A percentile compares a stretch with the other conserved stretches of the same genome.
Conservation (phyloP, 2,113 vertebrate genomes). For the Rhinopomastus cyanomelas region DNA sequence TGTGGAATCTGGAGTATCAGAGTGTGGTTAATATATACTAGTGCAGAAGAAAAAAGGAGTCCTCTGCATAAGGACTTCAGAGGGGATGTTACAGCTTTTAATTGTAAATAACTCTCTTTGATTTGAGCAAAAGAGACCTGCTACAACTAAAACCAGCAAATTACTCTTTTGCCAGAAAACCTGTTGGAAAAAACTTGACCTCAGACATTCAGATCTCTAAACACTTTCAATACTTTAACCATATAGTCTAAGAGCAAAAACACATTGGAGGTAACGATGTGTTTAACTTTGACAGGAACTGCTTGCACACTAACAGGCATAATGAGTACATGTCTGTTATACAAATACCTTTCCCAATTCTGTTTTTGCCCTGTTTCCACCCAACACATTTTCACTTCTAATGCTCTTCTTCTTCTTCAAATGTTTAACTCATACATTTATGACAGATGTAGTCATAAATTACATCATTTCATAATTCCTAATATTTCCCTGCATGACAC, state of each 20-base stretch:
- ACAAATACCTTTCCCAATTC: background rate
- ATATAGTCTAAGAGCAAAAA: background rate
- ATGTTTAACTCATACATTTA: background rate
- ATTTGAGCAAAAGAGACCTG: background rate
- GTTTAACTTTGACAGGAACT: background rate
- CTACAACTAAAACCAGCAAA: background rate
- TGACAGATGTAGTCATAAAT: no score
- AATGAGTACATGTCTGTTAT: background rate
- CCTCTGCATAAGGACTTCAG: background rate
- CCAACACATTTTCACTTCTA: accelerated
- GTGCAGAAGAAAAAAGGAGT: background rate
- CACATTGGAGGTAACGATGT: background rate
- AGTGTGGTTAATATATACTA: no score
- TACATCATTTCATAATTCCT: background rate
- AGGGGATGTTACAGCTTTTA: background rate
- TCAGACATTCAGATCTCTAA: background rate
- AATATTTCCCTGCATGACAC: background rate
- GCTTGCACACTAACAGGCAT: no score
- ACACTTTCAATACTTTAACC: background rate
- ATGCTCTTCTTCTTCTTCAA: background rate
- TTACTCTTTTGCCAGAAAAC: background rate
- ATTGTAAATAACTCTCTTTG: background rate
- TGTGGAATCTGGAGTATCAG: background rate
- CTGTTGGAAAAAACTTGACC: background rate
- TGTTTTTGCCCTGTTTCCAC: accelerated